phyloP scores from a whole-genome alignment of 2,113 vertebrate genomes.

The Toxotes jaculatrix region DNA sequence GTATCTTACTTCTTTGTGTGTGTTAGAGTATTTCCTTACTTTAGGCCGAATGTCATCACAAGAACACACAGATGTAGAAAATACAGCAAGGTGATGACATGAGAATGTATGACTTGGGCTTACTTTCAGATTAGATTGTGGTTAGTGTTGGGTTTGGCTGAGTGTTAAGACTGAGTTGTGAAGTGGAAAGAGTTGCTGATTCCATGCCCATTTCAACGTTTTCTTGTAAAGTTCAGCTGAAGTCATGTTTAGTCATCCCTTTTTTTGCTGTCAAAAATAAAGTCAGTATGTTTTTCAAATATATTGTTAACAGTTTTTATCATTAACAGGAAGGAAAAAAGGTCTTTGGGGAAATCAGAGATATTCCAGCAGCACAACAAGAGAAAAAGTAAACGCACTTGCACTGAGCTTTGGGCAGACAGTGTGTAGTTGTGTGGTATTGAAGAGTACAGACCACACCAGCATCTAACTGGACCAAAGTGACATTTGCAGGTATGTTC shows the following conservation, averaged over 20 bases:
- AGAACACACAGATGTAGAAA: background rate
- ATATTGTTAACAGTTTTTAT: background rate
- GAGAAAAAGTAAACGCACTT: background rate
- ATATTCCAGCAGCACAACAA: background rate
- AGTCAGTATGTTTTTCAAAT: background rate
- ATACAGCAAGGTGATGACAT: conserved; percentile 14
- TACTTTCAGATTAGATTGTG: conserved; percentile 10
- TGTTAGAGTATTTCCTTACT: conserved; percentile 30
- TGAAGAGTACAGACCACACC: background rate
- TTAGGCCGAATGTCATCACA: conserved; percentile 18
- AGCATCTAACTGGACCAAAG: background rate
- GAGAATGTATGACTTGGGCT: background rate
- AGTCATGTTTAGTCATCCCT: background rate
- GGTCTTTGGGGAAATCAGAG: background rate
- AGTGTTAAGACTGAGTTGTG: background rate
- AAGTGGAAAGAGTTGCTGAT: background rate
- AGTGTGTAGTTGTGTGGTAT: background rate
- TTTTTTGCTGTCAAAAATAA: background rate
- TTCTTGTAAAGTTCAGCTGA: background rate
- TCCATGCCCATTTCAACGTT: background rate
- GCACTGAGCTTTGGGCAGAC: background rate
- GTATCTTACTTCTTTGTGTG: background rate
- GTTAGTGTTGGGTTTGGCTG: background rate
- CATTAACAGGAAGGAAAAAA: background rate
- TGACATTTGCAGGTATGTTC: conserved; percentile 10